Percentiles rank a stretch among this genome's conserved stretches.
These are phyloP conservation scores for Lycocerus yunnanus DNA, from an alignment of 2,888 invertebrate genomes.

Conservation along the genomic window DNA sequence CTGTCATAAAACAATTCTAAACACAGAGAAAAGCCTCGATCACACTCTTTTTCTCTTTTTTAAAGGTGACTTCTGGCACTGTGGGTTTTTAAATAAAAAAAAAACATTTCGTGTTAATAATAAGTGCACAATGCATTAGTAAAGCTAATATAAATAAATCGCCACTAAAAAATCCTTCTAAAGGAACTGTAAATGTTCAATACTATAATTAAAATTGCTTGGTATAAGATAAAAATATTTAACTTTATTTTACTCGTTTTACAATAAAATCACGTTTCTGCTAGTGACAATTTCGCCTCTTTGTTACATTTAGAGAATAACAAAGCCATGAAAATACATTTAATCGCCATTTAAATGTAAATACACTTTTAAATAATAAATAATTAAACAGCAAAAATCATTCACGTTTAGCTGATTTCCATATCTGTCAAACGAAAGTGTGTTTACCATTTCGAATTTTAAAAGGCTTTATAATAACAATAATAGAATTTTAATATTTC, in stretches of 20 bases:
- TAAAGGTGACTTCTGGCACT: neutral
- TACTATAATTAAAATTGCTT: neutral
- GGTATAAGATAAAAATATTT: neutral
- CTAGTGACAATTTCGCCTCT: neutral
- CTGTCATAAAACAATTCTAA: too few relatives aligned
- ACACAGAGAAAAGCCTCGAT: too few relatives aligned
- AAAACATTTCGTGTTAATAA: neutral
- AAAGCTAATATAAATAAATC: neutral
- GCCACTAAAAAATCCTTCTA: too few relatives aligned
- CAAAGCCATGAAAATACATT: neutral
- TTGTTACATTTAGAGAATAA: neutral
- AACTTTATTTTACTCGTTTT: neutral
- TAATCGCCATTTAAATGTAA: neutral
- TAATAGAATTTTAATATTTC: constrained; percentile 26
- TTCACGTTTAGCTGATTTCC: constrained; percentile 13
- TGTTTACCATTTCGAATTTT: constrained; percentile 11
- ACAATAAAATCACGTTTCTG: neutral
- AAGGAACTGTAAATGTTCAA: neutral
- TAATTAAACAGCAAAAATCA: neutral
- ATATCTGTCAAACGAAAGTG: constrained; percentile 18
- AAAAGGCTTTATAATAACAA: constrained; percentile 13
- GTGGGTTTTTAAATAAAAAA: neutral
- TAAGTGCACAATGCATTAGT: neutral
- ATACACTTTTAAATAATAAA: neutral
- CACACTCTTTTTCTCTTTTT: too few relatives aligned